These are phyloP conservation scores for Pseudochirops corinnae DNA, from an alignment of 2,797 vertebrate species.

Conservation along the genomic window DNA sequence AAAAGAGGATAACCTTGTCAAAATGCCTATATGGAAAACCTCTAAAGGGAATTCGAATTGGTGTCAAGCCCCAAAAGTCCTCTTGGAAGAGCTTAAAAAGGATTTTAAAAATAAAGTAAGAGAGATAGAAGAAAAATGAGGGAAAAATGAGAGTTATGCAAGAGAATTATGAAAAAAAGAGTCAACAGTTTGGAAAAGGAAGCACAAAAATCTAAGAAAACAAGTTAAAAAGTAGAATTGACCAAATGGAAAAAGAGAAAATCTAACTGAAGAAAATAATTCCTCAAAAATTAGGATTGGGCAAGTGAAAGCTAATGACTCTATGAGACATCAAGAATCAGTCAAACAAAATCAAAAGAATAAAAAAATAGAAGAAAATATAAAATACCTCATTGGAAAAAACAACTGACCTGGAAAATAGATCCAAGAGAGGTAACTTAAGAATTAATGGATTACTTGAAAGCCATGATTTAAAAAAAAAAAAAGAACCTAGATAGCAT, in stretches of 20 bases:
- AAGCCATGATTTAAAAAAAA: neutral
- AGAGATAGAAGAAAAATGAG: neutral
- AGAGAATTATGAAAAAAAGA: neutral
- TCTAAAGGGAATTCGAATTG: neutral
- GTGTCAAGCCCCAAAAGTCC: neutral
- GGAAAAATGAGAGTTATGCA: neutral
- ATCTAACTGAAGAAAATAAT: too few relatives aligned
- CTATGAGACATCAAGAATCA: too few relatives aligned
- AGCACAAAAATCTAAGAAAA: too few relatives aligned
- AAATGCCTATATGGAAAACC: neutral
- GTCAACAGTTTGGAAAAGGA: too few relatives aligned
- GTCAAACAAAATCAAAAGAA: too few relatives aligned
- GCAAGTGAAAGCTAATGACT: too few relatives aligned
- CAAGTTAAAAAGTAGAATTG: too few relatives aligned
- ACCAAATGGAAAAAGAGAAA: too few relatives aligned
- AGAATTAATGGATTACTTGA: neutral
- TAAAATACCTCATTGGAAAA: too few relatives aligned
- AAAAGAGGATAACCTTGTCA: neutral
- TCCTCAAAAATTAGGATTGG: too few relatives aligned
- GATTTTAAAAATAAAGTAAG: neutral
- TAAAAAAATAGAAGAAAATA: too few relatives aligned
- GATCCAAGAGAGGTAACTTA: too few relatives aligned
- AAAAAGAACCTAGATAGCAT: neutral
- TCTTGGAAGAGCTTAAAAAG: neutral
- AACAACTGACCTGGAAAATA: neutral